These are phyloP conservation scores for Teleogryllus occipitalis DNA, from an alignment of 1,140 invertebrate species.

Conservation along the genomic window DNA sequence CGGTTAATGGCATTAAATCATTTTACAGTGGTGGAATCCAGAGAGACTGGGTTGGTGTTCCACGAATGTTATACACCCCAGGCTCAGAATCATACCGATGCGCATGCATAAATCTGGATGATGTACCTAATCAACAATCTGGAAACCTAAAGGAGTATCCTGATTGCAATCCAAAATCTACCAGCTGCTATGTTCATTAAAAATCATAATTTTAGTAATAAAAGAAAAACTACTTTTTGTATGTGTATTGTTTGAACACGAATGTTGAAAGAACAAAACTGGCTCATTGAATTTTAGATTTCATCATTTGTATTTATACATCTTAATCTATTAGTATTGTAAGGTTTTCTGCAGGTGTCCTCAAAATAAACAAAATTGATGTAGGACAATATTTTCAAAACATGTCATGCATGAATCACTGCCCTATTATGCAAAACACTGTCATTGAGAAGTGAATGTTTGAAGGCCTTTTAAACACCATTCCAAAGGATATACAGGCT, in stretches of 20 bases:
- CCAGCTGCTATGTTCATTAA: conserved; percentile 11
- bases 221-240: not conserved
- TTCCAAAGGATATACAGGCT: not conserved
- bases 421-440: not conserved
- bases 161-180: conserved; percentile 38
- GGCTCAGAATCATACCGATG: conserved; percentile 56
- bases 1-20: no score
- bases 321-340: not conserved
- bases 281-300: not conserved
- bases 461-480: not conserved
- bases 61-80: conserved; percentile 63
- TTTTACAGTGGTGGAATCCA: conserved; percentile 70
- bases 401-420: no score
- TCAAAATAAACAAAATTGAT: not conserved
- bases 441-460: not conserved
- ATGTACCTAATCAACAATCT: conserved; percentile 42
- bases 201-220: not conserved
- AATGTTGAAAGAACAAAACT: not conserved
- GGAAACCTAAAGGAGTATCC: conserved; percentile 51
- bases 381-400: not conserved
- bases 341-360: not conserved
- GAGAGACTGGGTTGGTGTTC: conserved; percentile 77
- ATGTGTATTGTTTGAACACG: not conserved
- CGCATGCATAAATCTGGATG: conserved; percentile 61
- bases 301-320: not conserved